Conservation (phyloP, 2,797 vertebrate species). For the Mormyrops attenuatus region DNA sequence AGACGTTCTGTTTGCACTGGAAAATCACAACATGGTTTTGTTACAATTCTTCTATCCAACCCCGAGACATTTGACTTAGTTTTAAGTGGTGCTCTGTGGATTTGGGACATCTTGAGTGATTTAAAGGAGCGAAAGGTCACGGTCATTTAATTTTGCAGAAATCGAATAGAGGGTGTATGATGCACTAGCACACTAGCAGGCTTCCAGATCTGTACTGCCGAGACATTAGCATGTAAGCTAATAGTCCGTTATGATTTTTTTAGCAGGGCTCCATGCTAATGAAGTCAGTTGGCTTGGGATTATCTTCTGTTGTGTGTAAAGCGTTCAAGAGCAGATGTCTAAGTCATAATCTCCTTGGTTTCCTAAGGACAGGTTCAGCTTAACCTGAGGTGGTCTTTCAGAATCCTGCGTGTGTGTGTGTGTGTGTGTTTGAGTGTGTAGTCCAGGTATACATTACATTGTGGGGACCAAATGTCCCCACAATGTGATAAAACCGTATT, state of each 20-base stretch:
- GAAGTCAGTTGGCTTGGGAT: neutral
- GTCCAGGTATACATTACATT: neutral
- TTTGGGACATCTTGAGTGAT: neutral
- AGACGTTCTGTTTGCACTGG: neutral
- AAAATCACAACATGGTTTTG: neutral
- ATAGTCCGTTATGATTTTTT: neutral
- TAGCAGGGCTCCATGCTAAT: neutral
- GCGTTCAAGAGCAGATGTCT: conserved; percentile 23
- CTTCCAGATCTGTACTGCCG: neutral
- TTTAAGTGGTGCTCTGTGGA: neutral
- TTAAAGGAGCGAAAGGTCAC: neutral
- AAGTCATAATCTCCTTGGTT: conserved; percentile 30
- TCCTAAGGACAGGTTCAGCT: conserved; percentile 23
- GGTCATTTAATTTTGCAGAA: neutral
- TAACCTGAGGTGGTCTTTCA: conserved; percentile 24
- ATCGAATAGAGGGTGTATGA: neutral
- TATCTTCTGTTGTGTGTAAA: neutral
- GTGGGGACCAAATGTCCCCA: neutral
- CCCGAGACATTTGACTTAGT: neutral
- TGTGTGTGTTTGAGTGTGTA: neutral
- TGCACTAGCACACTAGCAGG: neutral
- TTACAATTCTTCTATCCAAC: neutral
- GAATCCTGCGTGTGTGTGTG: conserved; percentile 19
- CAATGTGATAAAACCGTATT: neutral
- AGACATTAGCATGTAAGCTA: neutral